Evolutionary conservation across 2,113 vertebrate species (phyloP), one percentile per base, ranked within the genome.

Genomic region (Megaleporinus macrocephalus): DNA sequence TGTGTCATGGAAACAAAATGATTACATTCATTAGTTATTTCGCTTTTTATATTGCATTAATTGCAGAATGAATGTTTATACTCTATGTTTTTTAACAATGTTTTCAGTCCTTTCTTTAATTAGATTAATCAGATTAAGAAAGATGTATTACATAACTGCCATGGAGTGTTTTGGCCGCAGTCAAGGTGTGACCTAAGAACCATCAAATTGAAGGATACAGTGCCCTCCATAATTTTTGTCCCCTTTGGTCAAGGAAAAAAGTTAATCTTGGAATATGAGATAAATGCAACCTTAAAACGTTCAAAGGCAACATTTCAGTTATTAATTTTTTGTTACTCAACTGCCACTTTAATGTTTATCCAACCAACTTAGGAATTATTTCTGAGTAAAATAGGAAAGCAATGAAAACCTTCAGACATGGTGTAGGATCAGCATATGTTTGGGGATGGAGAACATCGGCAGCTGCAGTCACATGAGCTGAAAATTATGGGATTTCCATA

Each of bases 81-180:
- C 10, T 33, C 6, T 12, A 51, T 24, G 33, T 70, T 83, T 80
- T 27, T 68, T 62, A 70, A 59, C 51, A 24, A 65, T 27, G 78
- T 57, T 71, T 84, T 76, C 41, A 76, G 27, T 47, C 24, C 49
- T n/a, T 76, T 47, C 49, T 72, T 72, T n/a, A 41, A 44, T 75
- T 30, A 53, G 79, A 62, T 66, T 26, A 51, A 26, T 53, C 53
- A 12, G 57, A 80, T 16, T 53, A 41, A 61, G 72, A 36, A 9
- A 16, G 59, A 73, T 62, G 18, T 61, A 22, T 18, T 71, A 29
- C 30, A 55, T 44, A 74, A 73, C n/a, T 65, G 59, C 61, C 71
- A 66, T 59, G 51, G n/a, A 57, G 26, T 51, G 11, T 63, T 51
- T 29, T 27, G 12, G 10, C 15, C 12, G 0, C 15, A 36, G 24